Evolutionary conservation across 2,888 invertebrate genomes (phyloP).

Genomic region (Heliconius charithonia): DNA sequence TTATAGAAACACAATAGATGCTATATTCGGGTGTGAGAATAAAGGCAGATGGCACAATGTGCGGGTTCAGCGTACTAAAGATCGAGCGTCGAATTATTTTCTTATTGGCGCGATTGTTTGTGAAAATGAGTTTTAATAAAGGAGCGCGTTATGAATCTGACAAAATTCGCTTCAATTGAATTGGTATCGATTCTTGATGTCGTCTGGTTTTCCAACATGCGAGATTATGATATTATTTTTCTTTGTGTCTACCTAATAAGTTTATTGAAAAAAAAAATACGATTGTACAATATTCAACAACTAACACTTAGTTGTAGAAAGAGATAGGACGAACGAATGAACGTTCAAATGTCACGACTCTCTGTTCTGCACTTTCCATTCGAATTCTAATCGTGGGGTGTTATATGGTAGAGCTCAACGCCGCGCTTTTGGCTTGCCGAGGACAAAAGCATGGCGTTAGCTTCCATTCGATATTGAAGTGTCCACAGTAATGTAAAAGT

Average conservation of each 20-base stretch:
- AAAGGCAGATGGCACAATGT: slow-evolving; percentile 44
- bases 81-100: slow-evolving; percentile 48
- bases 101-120: slow-evolving; percentile 49
- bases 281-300: not conserved
- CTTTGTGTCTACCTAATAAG: not conserved
- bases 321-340: no score
- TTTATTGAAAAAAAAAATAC: not conserved
- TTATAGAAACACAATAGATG: slow-evolving; percentile 32
- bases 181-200: slow-evolving; percentile 43
- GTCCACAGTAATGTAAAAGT: no score
- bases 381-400: no score
- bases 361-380: no score
- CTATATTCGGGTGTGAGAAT: slow-evolving; percentile 42
- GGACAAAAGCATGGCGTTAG: no score
- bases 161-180: slow-evolving; percentile 65
- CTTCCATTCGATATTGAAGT: no score
- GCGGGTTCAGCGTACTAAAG: slow-evolving; percentile 43
- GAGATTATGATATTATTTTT: not conserved
- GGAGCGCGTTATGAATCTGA: slow-evolving; percentile 53
- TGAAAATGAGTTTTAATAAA: slow-evolving; percentile 49
- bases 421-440: no score
- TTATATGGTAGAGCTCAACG: no score
- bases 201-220: not conserved
- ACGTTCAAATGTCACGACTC: no score
- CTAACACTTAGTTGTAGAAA: no score